phyloP scores from a whole-genome alignment of 2,113 vertebrate genomes.

The Rhinogobius similis region DNA sequence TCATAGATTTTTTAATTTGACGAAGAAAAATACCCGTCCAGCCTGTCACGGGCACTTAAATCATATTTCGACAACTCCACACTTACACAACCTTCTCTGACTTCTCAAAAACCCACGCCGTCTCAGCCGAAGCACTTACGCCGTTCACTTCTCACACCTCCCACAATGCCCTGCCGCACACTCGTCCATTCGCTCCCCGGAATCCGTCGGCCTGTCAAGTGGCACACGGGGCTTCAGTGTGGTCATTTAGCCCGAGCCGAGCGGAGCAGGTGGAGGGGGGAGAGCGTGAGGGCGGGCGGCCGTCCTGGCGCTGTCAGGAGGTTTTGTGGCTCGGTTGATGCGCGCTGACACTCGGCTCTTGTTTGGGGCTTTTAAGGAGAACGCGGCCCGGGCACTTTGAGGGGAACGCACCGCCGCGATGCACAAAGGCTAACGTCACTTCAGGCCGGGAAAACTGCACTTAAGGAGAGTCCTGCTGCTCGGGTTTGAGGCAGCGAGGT shows the following conservation, averaged over 20 bases:
- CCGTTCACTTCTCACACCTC: constrained; percentile 37
- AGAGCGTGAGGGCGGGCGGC: constrained; percentile 63
- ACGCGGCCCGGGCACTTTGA: constrained; percentile 71
- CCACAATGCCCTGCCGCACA: constrained; percentile 14
- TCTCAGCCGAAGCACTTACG: constrained; percentile 44
- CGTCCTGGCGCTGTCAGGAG: constrained; percentile 77
- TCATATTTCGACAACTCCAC: constrained; percentile 35
- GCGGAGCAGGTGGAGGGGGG: constrained; percentile 47
- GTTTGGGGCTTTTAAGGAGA: constrained; percentile 73
- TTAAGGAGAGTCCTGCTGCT: constrained; percentile 58
- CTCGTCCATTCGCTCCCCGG: constrained; percentile 56
- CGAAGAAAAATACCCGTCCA: no score
- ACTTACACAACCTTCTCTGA: constrained; percentile 34
- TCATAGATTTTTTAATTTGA: no score
- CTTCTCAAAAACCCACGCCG: constrained; percentile 35
- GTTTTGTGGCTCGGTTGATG: constrained; percentile 73
- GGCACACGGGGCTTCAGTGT: constrained; percentile 56
- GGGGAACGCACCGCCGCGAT: constrained; percentile 62
- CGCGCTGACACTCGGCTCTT: constrained; percentile 74
- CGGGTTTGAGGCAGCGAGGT: constrained; percentile 15
- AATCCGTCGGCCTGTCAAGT: constrained; percentile 64
- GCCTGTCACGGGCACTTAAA: no score
- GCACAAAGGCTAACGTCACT: constrained; percentile 77
- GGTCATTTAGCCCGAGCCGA: constrained; percentile 66
- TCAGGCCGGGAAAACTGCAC: constrained; percentile 55